Conservation (phyloP, 2,113 vertebrate genomes). For the Anseranas semipalmata region DNA sequence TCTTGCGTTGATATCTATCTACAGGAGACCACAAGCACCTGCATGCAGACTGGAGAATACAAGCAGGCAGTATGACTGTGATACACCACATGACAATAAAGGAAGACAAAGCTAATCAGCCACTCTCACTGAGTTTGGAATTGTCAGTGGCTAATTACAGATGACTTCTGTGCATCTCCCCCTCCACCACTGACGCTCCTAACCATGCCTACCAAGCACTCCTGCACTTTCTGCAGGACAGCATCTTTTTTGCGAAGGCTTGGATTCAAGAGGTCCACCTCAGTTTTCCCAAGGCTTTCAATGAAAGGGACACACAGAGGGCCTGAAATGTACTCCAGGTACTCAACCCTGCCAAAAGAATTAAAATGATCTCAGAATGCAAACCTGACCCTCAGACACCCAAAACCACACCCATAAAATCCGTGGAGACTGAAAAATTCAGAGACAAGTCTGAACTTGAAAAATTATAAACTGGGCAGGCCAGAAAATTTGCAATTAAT, state of each 20-base stretch:
- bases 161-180: neutral
- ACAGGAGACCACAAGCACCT: neutral
- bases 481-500: neutral
- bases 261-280: constrained; percentile 65
- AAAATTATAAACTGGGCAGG: neutral
- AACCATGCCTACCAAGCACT: constrained; percentile 78
- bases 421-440: neutral
- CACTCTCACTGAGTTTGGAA: neutral
- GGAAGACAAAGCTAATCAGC: neutral
- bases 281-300: constrained; percentile 71
- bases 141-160: neutral
- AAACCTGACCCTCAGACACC: neutral
- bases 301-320: constrained; percentile 75
- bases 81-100: neutral
- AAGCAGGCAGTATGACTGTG: neutral
- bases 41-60: rapidly evolving
- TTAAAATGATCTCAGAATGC: neutral
- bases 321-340: constrained; percentile 66
- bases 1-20: neutral
- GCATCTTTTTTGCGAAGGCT: constrained; percentile 68
- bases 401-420: neutral
- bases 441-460: neutral
- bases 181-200: neutral
- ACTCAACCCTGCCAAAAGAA: constrained; percentile 66
- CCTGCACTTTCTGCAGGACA: constrained; percentile 75